Conservation (phyloP, 2,888 invertebrate species). For the Drosophila limbata region DNA sequence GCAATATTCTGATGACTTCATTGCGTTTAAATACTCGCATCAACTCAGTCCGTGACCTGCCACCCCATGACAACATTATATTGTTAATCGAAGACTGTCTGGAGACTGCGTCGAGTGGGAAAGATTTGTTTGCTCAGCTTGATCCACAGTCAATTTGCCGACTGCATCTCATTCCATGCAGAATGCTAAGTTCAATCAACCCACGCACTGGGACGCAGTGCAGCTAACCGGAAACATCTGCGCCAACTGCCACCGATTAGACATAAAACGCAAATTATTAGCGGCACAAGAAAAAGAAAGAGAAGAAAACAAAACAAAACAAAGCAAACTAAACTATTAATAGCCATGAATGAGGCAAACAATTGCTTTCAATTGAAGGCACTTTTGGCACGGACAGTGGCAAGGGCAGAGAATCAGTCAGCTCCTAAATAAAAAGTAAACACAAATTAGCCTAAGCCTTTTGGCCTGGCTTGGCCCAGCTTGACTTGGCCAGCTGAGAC, state of each 20-base stretch:
- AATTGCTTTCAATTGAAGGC: constrained; percentile 66
- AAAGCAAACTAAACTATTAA: constrained; percentile 64
- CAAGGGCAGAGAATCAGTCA: constrained; percentile 33
- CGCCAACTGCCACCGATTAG: constrained; percentile 66
- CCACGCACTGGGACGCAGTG: constrained; percentile 25
- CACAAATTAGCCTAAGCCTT: constrained; percentile 61
- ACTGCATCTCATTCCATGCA: constrained; percentile 29
- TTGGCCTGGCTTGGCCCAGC: constrained; percentile 24
- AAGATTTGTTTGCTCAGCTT: constrained; percentile 56
- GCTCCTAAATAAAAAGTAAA: constrained; percentile 49
- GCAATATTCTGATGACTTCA: constrained; percentile 4
- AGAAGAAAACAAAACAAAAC: constrained; percentile 12
- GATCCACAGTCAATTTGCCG: constrained; percentile 40
- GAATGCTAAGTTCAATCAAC: constrained; percentile 68
- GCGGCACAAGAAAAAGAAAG: constrained; percentile 39
- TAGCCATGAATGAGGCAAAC: constrained; percentile 67
- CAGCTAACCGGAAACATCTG: constrained; percentile 75
- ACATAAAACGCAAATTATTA: constrained; percentile 70
- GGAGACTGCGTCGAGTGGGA: constrained; percentile 1
- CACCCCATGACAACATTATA: not conserved
- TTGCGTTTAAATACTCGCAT: not conserved
- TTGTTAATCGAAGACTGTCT: constrained; percentile 17
- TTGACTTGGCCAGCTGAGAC: constrained; percentile 18
- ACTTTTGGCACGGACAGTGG: constrained; percentile 41
- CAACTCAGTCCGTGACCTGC: not conserved